These are phyloP conservation scores for Actinia tenebrosa DNA, from an alignment of 64 coral and sea anemone species.

Conservation along the genomic window DNA sequence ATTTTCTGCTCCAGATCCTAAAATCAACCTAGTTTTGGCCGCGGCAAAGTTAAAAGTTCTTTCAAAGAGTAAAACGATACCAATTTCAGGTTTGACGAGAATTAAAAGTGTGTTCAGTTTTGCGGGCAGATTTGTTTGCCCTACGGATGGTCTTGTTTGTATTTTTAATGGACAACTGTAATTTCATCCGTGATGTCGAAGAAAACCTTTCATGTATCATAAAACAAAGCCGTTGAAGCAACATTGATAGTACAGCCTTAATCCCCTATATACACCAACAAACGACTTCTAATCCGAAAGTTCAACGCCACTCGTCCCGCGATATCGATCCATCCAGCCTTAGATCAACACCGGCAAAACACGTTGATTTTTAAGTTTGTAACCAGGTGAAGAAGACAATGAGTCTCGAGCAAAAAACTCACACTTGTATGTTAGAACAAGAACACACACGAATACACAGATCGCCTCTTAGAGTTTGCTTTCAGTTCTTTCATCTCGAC, in stretches of 20 bases:
- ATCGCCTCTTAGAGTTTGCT: conserved; percentile 21
- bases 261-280: conserved; percentile 15
- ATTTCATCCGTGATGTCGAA: conserved; percentile 21
- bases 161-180: conserved; percentile 32
- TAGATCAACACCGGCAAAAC: conserved; percentile 8
- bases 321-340: background rate
- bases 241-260: conserved; percentile 1
- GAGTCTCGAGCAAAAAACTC: background rate
- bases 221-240: conserved; percentile 16
- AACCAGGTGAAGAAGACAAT: conserved; percentile 18
- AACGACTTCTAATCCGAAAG: conserved; percentile 22
- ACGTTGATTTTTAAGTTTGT: background rate
- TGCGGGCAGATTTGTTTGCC: conserved; percentile 29
- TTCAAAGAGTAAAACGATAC: conserved; percentile 22
- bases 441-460: background rate
- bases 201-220: conserved; percentile 1
- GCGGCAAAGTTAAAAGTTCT: background rate
- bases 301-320: background rate
- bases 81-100: background rate
- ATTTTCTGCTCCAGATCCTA: background rate
- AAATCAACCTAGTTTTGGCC: background rate
- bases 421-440: background rate
- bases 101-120: conserved; percentile 21
- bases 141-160: conserved; percentile 23
- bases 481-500: conserved; percentile 4